Conservation (phyloP, 1,140 invertebrate genomes). For the Phymastichus coffea region DNA sequence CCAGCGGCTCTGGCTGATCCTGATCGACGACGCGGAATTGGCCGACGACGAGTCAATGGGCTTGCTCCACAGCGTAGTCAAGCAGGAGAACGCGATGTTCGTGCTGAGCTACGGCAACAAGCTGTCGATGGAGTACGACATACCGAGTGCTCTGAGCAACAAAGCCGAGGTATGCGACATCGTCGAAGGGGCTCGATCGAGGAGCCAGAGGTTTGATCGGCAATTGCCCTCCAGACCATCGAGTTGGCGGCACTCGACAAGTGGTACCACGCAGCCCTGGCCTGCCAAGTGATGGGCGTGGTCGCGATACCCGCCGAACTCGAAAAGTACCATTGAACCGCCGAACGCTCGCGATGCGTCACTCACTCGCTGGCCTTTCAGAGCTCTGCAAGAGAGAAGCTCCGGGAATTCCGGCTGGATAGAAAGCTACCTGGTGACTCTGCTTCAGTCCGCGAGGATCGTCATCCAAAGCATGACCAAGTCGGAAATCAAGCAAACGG, state of each 20-base stretch:
- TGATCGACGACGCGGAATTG: slow-evolving; percentile 58
- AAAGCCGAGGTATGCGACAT: slow-evolving; percentile 37
- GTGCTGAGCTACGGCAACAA: slow-evolving; percentile 42
- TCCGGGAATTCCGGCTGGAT: slow-evolving; percentile 67
- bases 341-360: no score
- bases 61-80: slow-evolving; percentile 50
- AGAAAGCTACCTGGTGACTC: slow-evolving; percentile 62
- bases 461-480: slow-evolving; percentile 48
- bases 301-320: slow-evolving; percentile 62
- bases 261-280: slow-evolving; percentile 61
- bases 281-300: slow-evolving; percentile 64
- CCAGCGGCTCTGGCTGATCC: slow-evolving; percentile 54
- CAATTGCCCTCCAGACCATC: no score
- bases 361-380: no score
- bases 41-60: slow-evolving; percentile 59
- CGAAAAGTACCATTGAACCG: slow-evolving; percentile 56
- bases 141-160: slow-evolving; percentile 31
- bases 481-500: slow-evolving; percentile 40
- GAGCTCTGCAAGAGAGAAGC: slow-evolving; percentile 61
- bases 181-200: no score
- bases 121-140: slow-evolving; percentile 28
- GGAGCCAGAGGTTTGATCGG: no score
- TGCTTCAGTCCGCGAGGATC: slow-evolving; percentile 58
- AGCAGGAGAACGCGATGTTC: slow-evolving; percentile 41
- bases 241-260: slow-evolving; percentile 50